Base-by-base conservation (phyloP, 2,888 invertebrate genomes). In the Stenchaetothrips biformis region DNA sequence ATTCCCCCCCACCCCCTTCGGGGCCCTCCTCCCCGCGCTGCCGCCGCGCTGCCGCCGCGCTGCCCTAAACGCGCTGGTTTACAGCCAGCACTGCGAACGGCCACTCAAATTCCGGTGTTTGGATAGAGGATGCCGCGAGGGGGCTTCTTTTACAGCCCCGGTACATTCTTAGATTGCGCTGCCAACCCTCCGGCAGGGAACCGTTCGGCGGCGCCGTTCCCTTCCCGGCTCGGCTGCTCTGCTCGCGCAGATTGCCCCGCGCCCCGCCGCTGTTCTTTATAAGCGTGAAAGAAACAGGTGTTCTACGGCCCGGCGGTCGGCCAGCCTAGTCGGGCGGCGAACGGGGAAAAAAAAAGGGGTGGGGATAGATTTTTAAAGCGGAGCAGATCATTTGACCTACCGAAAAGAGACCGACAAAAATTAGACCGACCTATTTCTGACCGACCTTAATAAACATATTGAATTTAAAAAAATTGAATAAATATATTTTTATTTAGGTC, bases 51-150 rank as follows among this genome's bases (percentile, higher is more conserved):
- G 37, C 37, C 1, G 37, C 37, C 37, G 4, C 7, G n/a, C 21
- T 67, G 21, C 11, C 67, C 25, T 21, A 74, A 74, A 74, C 25
- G 67, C 67, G 25, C 21, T 25, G 67, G 67, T 74, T 74, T 74
- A 74, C 67, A 74, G 7, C 67, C 67, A 21, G 7, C 25, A 7
- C 25, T 8, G 67, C 67, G 7, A 74, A 74, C 67, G 67, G 25
- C 67, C 67, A 74, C 67, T 74, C 67, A 74, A 74, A 74, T 74
- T 74, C 67, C 25, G 21, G 25, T 74, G 67, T 74, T 74, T 74
- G 67, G 67, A 25, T 74, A 74, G 67, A 9, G 7, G 67, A 21
- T 25, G 67, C 21, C 67, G 25, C 7, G 67, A 25, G 21, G 11
- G 67, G 67, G 37, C 25, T 25, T 74, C 25, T 74, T 74, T 74